Evolutionary conservation across 2,797 vertebrate species (phyloP).

Genomic region (Schizothorax lantsangensis): DNA sequence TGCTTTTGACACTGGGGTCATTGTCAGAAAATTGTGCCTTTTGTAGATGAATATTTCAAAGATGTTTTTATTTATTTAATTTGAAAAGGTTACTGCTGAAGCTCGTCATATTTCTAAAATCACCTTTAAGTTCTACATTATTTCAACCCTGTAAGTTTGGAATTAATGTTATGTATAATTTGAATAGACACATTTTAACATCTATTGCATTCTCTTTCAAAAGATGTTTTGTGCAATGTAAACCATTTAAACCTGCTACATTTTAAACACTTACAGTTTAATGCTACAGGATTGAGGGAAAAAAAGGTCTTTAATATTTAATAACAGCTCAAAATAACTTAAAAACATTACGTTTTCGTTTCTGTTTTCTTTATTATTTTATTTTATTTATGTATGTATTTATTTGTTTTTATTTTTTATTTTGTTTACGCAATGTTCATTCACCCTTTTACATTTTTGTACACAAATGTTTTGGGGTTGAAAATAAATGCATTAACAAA

Average conservation of each 20-base stretch:
- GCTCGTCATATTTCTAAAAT: neutral
- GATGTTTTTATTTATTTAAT: neutral
- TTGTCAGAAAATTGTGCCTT: conserved; percentile 2
- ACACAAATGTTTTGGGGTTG: neutral
- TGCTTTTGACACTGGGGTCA: conserved; percentile 14
- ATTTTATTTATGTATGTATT: too few species aligned
- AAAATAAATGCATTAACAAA: neutral
- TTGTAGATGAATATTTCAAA: neutral
- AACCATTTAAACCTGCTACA: neutral
- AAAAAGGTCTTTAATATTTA: neutral
- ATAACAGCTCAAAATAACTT: neutral
- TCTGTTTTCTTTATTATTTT: neutral
- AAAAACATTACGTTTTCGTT: too few species aligned
- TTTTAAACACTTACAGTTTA: neutral
- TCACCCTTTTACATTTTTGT: neutral
- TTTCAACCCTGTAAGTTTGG: neutral
- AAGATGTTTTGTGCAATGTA: neutral
- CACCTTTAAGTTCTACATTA: neutral
- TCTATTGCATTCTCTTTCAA: neutral
- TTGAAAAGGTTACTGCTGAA: neutral
- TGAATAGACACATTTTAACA: too few species aligned
- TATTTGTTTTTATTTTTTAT: neutral
- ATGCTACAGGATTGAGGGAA: neutral
- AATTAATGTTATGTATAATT: neutral
- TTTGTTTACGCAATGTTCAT: neutral